Evolutionary conservation across 2,113 vertebrate genomes (phyloP), one percentile per base, ranked within the genome.

Genomic region (Rhynchomys soricoides): DNA sequence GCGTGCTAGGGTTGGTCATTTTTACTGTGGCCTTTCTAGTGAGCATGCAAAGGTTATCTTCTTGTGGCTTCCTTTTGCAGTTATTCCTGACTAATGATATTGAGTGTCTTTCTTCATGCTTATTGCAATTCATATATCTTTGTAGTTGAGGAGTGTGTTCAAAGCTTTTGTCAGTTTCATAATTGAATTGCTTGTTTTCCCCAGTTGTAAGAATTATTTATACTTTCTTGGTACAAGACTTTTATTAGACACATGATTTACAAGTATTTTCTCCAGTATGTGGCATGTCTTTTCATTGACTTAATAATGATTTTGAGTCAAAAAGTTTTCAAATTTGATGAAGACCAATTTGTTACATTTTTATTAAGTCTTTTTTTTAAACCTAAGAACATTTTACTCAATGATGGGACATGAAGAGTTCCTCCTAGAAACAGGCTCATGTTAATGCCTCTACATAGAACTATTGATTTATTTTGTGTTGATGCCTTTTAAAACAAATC

Each of bases 81-180:
- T 92, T 90, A 7, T 83, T 82, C 66, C 74, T 93, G 50, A 66
- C 21, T 90, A 82, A 90, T 94, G 89, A 78, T 64, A 19, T 19
- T 94, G 70, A 85, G 15, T 37, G 62, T 70, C 21, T 89, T 85
- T 78, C 75, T 48, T 90, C 10, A 34, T 66, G 24, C 37, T 73
- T 86, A 66, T 83, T 90, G 71, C 15, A 8, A 70, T 77, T 91
- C 52, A 50, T 50, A 15, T 45, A 74, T 94, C 68, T 95, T 95
- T 15, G 45, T 73, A 24, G 16, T 4, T 93, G 31, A 89, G 73
- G 31, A 43, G 15, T 73, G n/a, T 57, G 22, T 73, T 94, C 73
- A 93, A 43, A 90, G 68, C 11, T 70, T 95, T 95, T 88, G 50
- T 13, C 24, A 17, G 48, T 97, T 88, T 92, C 24, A 73, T 96